phyloP scores from a whole-genome alignment of 2,113 vertebrate species.

The Lagenorhynchus albirostris region DNA sequence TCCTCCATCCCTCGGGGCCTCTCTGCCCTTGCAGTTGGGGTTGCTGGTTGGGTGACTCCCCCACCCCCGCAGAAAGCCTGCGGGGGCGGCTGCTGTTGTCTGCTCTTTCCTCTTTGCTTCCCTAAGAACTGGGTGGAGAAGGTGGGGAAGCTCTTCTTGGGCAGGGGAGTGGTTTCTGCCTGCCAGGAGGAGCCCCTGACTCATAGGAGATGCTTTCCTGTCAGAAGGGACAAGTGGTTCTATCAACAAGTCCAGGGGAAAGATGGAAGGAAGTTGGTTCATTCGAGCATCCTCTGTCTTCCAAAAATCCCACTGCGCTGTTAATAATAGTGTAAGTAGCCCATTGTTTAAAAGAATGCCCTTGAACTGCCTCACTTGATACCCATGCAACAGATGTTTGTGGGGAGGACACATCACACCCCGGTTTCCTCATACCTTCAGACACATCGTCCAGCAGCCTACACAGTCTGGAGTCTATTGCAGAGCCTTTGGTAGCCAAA shows the following conservation, averaged over 20 bases:
- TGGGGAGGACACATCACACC: background rate
- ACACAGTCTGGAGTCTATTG: background rate
- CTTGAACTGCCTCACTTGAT: background rate
- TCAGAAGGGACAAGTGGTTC: background rate
- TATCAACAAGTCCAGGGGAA: background rate
- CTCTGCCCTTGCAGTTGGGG: background rate
- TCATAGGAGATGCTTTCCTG: constrained; percentile 28
- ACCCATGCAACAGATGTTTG: background rate
- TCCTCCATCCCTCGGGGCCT: background rate
- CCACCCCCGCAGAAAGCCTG: background rate
- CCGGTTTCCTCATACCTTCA: background rate
- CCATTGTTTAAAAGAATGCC: background rate
- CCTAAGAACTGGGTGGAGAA: constrained; percentile 6
- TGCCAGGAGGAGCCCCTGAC: constrained; percentile 35
- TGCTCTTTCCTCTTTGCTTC: background rate
- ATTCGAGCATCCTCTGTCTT: background rate
- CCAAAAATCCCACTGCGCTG: background rate
- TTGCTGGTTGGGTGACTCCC: background rate
- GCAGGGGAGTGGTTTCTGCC: background rate
- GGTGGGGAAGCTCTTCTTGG: background rate
- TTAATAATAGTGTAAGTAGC: background rate
- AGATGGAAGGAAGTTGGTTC: background rate
- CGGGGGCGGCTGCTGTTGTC: background rate
- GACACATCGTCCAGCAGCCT: background rate
- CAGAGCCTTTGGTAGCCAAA: background rate